These are phyloP conservation scores for Chloebia gouldiae DNA, from an alignment of 2,113 vertebrate species.

Conservation along the genomic window DNA sequence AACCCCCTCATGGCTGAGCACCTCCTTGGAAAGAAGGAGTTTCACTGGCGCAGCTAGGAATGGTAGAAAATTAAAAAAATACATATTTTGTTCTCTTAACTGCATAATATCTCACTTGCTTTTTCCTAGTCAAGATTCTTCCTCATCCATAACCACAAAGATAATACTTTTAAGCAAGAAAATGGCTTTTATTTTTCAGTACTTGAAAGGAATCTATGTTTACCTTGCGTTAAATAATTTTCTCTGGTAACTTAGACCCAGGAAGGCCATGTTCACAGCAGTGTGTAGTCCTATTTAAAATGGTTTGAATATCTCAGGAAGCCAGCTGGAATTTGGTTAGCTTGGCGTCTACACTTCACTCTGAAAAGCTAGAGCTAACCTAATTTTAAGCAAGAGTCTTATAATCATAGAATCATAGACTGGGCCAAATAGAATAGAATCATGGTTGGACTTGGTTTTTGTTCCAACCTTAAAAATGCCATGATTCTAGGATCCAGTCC, in stretches of 20 bases:
- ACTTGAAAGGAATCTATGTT: not conserved
- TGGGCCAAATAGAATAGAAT: not conserved
- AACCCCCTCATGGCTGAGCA: not conserved
- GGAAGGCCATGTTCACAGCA: not conserved
- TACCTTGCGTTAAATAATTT: not conserved
- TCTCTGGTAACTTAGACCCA: not conserved
- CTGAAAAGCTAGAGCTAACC: not conserved
- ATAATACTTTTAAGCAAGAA: not conserved
- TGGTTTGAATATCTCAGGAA: not conserved
- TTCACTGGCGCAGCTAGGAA: not conserved
- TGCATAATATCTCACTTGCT: not conserved
- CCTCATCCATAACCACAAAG: accelerated
- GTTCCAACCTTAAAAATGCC: not conserved
- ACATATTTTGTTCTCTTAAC: not conserved
- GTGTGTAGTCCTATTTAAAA: not conserved
- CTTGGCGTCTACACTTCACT: not conserved
- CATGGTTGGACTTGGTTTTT: not conserved
- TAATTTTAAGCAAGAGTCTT: not conserved
- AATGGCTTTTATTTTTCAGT: not conserved
- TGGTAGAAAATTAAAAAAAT: too few species aligned
- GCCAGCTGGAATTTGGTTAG: not conserved
- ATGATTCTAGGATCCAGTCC: not conserved
- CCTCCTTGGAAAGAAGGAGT: not conserved
- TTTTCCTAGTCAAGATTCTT: not conserved
- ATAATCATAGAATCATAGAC: not conserved